phyloP scores from a whole-genome alignment of 1,140 invertebrate genomes.

The Chironomus striatipennis region DNA sequence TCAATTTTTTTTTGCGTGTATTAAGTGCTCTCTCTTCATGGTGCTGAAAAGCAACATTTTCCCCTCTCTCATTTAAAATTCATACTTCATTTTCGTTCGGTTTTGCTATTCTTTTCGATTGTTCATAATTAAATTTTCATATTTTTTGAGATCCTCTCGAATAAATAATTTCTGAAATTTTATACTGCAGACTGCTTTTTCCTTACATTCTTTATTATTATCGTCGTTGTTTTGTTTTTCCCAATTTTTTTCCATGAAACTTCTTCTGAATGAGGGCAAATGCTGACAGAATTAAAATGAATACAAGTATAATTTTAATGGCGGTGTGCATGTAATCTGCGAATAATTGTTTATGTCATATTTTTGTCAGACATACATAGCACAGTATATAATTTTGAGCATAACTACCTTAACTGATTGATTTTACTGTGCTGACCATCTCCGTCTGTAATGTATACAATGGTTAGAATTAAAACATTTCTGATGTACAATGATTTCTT shows the following conservation, averaged over 20 bases:
- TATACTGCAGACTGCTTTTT: not conserved
- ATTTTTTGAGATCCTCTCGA: not conserved
- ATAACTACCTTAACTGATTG: too few species aligned
- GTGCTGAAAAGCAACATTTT: not conserved
- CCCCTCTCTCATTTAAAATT: not conserved
- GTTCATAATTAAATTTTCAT: constrained; percentile 10
- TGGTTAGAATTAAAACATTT: too few species aligned
- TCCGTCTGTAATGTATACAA: too few species aligned
- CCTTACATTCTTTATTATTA: not conserved
- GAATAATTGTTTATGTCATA: too few species aligned
- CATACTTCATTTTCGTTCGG: not conserved
- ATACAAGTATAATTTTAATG: too few species aligned
- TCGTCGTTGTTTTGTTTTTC: too few species aligned
- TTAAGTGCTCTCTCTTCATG: not conserved
- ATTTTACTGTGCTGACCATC: too few species aligned
- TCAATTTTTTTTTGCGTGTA: not conserved
- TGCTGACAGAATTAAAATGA: too few species aligned
- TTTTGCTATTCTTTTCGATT: not conserved
- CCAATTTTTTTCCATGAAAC: not conserved
- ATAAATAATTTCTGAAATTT: not conserved
- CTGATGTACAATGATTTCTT: too few species aligned
- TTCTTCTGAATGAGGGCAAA: not conserved
- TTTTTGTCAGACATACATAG: too few species aligned
- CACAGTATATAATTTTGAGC: too few species aligned
- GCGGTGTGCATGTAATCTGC: too few species aligned